Evolutionary conservation across 1,140 invertebrate species (phyloP), one percentile per base, ranked within the genome.

Genomic region (Panagrolaimus sp.): DNA sequence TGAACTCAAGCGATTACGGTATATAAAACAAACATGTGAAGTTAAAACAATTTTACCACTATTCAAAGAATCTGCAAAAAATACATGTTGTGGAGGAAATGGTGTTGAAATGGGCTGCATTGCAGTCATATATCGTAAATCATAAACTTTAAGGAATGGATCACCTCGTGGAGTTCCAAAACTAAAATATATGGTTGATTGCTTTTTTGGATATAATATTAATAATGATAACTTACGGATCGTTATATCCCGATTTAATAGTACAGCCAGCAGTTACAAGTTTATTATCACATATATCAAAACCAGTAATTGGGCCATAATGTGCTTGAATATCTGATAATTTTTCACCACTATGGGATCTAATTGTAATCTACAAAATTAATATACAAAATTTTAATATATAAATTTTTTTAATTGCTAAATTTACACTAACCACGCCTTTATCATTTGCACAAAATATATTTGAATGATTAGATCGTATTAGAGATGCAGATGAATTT

Each of bases 281-380:
- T n/a, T 20, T 11, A 27, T 57, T 57, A 4, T 27, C 51, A 57
- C 51, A 57, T 11, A 57, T 27, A 27, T 57, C 51, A 27, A 57
- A 57, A 27, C 51, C 51, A 5, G 51, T 57, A 16, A 57, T 57
- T 8, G 51, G 51, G 20, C 51, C 51, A 25, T n/a, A 27, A 16
- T 57, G 51, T 25, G 51, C 51, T 27, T 57, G 51, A 20, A 57
- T 57, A 5, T 57, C 51, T 1, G 3, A 20, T 20, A 57, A 5
- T 57, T 57, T 57, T 25, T 57, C 51, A 27, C 51, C 51, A 27
- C 9, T 11, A 16, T n/a, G 51, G 20, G 51, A 57, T 57, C 51
- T 13, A 27, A 57, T 57, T 27, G 51, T 57, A 11, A 57, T 57
- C 51, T 57, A 16, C n/a, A n/a, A n/a, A n/a, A n/a, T 16, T 11